phyloP scores from a whole-genome alignment of 2,113 vertebrate species.

The Phylloscopus whistleri region DNA sequence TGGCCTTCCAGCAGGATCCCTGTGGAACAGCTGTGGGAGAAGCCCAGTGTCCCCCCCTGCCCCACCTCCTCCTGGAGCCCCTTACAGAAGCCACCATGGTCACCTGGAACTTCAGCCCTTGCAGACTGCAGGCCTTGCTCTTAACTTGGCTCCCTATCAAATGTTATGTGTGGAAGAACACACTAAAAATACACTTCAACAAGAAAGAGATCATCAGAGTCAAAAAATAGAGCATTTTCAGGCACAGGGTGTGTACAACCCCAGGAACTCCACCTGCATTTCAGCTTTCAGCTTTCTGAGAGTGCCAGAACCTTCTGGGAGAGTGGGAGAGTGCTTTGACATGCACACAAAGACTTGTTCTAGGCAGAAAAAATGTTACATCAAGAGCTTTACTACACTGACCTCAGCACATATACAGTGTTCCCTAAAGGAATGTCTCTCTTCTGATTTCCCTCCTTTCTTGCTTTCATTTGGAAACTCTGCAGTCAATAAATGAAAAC shows the following conservation, averaged over 20 bases:
- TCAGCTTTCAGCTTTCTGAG: background rate
- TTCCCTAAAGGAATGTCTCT: background rate
- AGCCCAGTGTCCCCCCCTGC: background rate
- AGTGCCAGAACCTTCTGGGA: background rate
- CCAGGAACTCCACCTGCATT: background rate
- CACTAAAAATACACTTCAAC: background rate
- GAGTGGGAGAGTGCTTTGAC: background rate
- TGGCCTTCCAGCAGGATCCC: background rate
- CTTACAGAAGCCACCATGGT: background rate
- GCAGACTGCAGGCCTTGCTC: background rate
- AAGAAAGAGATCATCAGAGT: background rate
- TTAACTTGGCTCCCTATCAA: background rate
- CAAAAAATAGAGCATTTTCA: conserved; percentile 37
- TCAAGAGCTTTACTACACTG: background rate
- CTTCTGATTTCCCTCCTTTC: background rate
- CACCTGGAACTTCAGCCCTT: background rate
- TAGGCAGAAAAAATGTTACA: background rate
- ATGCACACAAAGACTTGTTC: background rate
- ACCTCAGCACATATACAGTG: background rate
- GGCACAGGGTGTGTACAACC: background rate
- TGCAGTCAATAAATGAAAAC: background rate
- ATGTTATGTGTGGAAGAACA: background rate
- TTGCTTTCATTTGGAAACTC: background rate
- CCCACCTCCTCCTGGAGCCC: background rate
- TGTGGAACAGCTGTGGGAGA: background rate